Base-by-base conservation (phyloP, 2,113 vertebrate genomes). In the Gnathonemus echidnorhynchus region DNA sequence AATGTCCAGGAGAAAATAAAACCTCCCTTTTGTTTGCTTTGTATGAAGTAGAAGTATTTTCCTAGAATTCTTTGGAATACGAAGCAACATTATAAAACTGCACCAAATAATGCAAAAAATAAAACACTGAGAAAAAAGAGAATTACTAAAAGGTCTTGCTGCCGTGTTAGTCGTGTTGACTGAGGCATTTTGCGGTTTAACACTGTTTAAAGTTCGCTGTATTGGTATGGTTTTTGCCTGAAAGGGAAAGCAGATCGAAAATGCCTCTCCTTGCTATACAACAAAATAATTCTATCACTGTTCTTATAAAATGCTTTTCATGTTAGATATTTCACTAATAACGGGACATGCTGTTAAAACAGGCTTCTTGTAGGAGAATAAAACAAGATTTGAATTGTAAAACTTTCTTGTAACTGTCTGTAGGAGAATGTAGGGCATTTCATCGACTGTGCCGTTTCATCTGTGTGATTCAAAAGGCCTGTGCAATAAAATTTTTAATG, bases 381-480 rank as follows among this genome's bases (percentile, higher is more conserved):
- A 83, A 56, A 17, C 19, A 27, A 86, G 27, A 46, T 86, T 46
- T 84, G 39, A 87, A 50, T 21, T 89, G 56, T 80, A 53, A 49
- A 80, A 85, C 90, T 91, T 92, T 74, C 53, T 88, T 89, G 91
- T 92, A 89, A 91, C 91, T 93, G 53, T 35, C 42, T 31, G 89
- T 2, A 56, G 90, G 50, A 39, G 46, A 88, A 92, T 92, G 88
- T 90, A 62, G 88, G 91, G 45, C 91, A 88, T 10, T 42, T n/a
- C 49, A 58, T 31, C 11, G 48, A 35, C 83, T 91, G 74, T 89
- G 91, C 93, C 27, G 92, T 94, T 95, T 94, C 92, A 94, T 94
- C 91, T 93, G 90, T 21, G 87, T 66, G 35, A 92, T 92, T 94
- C 92, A 93, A 94, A 95, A 93, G 94, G 91, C 90, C 90, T 77